These are phyloP conservation scores for Callionymus lyra DNA, from an alignment of 2,113 vertebrate genomes.

Conservation along the genomic window DNA sequence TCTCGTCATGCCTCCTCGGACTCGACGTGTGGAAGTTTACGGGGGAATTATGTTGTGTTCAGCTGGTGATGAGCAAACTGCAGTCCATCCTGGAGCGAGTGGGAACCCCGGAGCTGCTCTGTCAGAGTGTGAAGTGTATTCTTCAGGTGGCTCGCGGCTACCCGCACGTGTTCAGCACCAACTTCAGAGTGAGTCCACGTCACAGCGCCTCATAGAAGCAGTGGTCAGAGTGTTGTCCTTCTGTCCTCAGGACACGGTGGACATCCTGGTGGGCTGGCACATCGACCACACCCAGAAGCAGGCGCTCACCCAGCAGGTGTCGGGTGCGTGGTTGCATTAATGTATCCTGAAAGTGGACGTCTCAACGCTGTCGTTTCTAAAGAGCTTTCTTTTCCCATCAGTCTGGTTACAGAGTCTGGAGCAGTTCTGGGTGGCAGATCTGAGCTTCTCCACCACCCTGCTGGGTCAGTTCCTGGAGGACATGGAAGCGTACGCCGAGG, in stretches of 20 bases:
- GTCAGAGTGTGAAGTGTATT: slow-evolving; percentile 94
- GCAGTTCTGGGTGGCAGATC: slow-evolving; percentile 97
- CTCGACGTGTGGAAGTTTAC: too few species aligned
- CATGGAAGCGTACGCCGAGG: slow-evolving; percentile 98
- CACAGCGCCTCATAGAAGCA: not conserved
- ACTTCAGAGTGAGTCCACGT: slow-evolving; percentile 83
- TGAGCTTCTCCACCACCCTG: slow-evolving; percentile 93
- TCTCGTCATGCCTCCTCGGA: too few species aligned
- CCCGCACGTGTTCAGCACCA: slow-evolving; percentile 97
- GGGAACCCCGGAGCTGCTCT: slow-evolving; percentile 96
- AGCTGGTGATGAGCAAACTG: slow-evolving; percentile 97
- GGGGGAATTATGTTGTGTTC: slow-evolving; percentile 26
- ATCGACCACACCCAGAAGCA: slow-evolving; percentile 97
- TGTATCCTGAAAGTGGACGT: not conserved
- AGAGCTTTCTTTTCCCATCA: slow-evolving; percentile 43
- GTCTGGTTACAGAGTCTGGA: slow-evolving; percentile 97
- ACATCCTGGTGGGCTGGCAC: slow-evolving; percentile 97
- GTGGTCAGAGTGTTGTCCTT: not conserved
- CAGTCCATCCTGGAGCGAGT: slow-evolving; percentile 96
- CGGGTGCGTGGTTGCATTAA: slow-evolving; percentile 68
- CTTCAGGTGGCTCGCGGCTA: slow-evolving; percentile 92
- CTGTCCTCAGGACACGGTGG: slow-evolving; percentile 83
- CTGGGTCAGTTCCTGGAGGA: slow-evolving; percentile 97
- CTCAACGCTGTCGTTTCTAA: not conserved
- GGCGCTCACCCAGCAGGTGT: slow-evolving; percentile 86